These are phyloP conservation scores for Siniperca scherzeri DNA, from an alignment of 2,797 vertebrate genomes.

Conservation along the genomic window DNA sequence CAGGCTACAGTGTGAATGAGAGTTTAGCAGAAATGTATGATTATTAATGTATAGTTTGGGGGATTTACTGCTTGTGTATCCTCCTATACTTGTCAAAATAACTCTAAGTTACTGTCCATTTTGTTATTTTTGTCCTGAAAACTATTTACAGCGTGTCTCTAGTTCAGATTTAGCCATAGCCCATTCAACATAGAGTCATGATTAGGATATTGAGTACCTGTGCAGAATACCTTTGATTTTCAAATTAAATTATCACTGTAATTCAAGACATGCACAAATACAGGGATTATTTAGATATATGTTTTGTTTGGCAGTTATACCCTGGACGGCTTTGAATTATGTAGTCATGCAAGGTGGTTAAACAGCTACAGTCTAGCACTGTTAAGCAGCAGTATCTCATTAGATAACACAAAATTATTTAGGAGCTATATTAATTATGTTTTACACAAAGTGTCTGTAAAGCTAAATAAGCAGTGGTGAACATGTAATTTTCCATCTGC, in stretches of 20 bases:
- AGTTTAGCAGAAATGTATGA: neutral
- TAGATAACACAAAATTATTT: no score
- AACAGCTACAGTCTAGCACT: no score
- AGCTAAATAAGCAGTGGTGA: constrained; percentile 25
- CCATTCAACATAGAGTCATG: neutral
- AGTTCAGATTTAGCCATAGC: neutral
- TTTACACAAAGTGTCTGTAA: constrained; percentile 33
- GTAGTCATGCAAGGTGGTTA: no score
- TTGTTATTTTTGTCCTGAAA: neutral
- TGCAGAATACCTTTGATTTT: neutral
- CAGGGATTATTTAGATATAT: no score
- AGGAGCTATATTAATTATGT: constrained; percentile 34
- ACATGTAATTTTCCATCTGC: constrained; percentile 13
- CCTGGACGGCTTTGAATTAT: no score
- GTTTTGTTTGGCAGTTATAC: no score
- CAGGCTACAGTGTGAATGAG: neutral
- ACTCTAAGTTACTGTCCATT: neutral
- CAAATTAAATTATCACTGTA: no score
- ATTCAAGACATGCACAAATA: no score
- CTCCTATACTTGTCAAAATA: neutral
- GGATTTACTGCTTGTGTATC: neutral
- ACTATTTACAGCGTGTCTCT: neutral
- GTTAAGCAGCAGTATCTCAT: no score
- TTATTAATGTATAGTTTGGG: neutral
- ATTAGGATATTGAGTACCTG: neutral